Evolutionary conservation across 2,888 invertebrate species (phyloP), one percentile per base, ranked within the genome.

Genomic region (Diaphora mendica): DNA sequence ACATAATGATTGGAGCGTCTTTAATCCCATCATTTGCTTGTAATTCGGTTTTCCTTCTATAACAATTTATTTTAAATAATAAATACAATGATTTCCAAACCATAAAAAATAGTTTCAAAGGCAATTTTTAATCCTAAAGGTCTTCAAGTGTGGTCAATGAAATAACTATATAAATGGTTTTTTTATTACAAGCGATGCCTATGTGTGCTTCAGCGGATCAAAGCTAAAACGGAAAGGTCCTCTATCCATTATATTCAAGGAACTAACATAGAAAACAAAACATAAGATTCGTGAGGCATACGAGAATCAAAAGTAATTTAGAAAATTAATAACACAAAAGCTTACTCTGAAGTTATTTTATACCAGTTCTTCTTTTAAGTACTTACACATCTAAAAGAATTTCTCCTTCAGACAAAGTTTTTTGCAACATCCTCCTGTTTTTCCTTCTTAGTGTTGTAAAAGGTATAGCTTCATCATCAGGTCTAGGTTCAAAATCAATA

Each of bases 401-500:
- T 93, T 98, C 98, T 1, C 98, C 97, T 91, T 98, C 98, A 0
- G 98, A 98, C 78, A 97, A 95, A 0, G 98, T 98, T 94, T 98
- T 98, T 76, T 97, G 97, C 76, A 98, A 92, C 89, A 91, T 92
- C 85, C 94, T 95, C 84, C 94, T 96, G 80, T 94, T 95, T 88
- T 96, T 96, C 73, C 96, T 95, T 51, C 90, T 87, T 64, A 95
- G 83, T 7, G 96, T 96, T 77, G 96, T 96, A 71, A 96, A 96
- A 71, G 96, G 96, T 71, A 97, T 97, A 30, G 97, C 97, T 82
- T 96, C 96, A 65, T 96, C 96, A 71, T 96, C 96, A 23, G 97
- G 93, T 78, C 97, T 96, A 11, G 98, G 98, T 92, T 98, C 98
- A 90, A 98, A 98, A 89, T 98, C 98, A 81, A 98, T 98, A 78